Evolutionary conservation across 2,113 vertebrate genomes (phyloP).

Genomic region (Dasyornis broadbenti): DNA sequence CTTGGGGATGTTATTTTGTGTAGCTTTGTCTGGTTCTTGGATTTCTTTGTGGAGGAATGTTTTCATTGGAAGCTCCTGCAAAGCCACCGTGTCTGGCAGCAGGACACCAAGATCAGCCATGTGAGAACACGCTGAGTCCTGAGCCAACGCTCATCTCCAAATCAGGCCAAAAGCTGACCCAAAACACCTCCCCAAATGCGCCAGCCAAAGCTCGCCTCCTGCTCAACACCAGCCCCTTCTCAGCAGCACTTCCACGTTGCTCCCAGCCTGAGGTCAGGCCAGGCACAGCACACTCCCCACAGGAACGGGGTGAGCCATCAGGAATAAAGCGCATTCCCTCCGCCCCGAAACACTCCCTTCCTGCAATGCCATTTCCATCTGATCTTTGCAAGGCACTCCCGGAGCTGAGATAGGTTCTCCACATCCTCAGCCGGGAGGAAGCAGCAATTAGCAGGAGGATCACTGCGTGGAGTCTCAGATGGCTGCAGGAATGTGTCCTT

Average conservation of each 20-base stretch:
- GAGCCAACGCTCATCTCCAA: background rate
- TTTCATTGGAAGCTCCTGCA: background rate
- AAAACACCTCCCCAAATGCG: rapidly evolving
- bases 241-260: background rate
- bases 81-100: background rate
- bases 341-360: background rate
- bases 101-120: background rate
- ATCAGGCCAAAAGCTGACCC: background rate
- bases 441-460: background rate
- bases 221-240: background rate
- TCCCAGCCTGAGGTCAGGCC: background rate
- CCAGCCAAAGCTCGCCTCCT: background rate
- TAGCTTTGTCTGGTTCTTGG: background rate
- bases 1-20: background rate
- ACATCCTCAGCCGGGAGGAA: background rate
- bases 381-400: background rate
- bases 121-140: background rate
- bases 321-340: background rate
- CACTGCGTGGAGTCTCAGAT: rapidly evolving
- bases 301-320: background rate
- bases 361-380: background rate
- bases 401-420: background rate
- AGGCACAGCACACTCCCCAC: background rate
- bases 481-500: background rate
- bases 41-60: background rate